A percentile compares a stretch with the other conserved stretches of the same genome.
Conservation (phyloP, 2,888 invertebrate genomes). For the Nyleta sp. region DNA sequence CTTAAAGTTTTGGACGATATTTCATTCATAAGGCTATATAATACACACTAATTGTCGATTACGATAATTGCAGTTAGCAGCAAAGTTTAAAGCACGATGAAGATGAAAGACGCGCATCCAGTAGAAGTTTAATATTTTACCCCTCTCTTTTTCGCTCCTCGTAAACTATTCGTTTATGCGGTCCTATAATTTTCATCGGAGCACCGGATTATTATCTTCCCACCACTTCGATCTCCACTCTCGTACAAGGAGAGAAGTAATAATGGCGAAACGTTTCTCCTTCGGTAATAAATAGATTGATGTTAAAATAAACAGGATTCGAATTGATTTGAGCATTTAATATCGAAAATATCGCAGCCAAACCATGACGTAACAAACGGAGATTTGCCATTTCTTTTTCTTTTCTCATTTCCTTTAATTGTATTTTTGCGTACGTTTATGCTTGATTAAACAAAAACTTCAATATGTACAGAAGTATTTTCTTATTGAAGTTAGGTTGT, state of each 20-base stretch:
- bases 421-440: too few species aligned
- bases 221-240: slow-evolving; percentile 52
- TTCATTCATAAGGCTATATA: slow-evolving; percentile 58
- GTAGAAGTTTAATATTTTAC: slow-evolving; percentile 77
- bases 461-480: background rate
- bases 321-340: slow-evolving; percentile 42
- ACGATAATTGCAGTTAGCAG: slow-evolving; percentile 66
- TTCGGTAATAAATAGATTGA: slow-evolving; percentile 46
- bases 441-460: too few species aligned
- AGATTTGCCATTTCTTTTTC: too few species aligned
- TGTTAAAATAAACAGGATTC: slow-evolving; percentile 48
- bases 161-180: slow-evolving; percentile 82
- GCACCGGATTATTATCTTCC: slow-evolving; percentile 80
- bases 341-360: slow-evolving; percentile 9
- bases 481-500: background rate
- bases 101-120: slow-evolving; percentile 71
- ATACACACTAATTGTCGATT: slow-evolving; percentile 65
- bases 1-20: slow-evolving; percentile 53
- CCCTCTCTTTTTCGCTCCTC: slow-evolving; percentile 81
- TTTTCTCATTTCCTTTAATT: too few species aligned
- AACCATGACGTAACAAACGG: too few species aligned
- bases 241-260: slow-evolving; percentile 45
- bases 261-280: slow-evolving; percentile 46
- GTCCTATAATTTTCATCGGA: slow-evolving; percentile 81
- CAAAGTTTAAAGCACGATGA: slow-evolving; percentile 64